Evolutionary conservation across 2,113 vertebrate genomes (phyloP), one percentile per base, ranked within the genome.

Genomic region (Pluvianellus socialis): DNA sequence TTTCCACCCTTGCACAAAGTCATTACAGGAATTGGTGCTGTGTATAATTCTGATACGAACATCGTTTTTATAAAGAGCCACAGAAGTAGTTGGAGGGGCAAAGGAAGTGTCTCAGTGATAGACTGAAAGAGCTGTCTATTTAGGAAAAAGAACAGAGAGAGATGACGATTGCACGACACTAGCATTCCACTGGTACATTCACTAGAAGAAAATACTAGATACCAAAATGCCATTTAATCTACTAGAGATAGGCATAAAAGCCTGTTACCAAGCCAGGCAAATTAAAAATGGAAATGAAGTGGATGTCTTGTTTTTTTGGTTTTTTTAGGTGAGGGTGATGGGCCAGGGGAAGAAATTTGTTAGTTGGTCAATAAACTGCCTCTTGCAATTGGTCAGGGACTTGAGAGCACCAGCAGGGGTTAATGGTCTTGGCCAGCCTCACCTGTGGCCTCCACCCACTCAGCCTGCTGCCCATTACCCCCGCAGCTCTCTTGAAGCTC

Each of bases 161-260:
- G 56, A 58, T 81, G 80, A 28, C 50, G 3, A 38, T 67, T 24
- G 1, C 66, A 76, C 30, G 27, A 2, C 4, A 12, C 86, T 88
- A 94, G 77, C 85, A 33, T 73, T 88, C 23, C 49, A 4, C 44
- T 55, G 58, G 50, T 33, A 47, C 45, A 21, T 26, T 27, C 89
- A 81, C 23, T 56, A 86, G 55, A 59, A 86, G 59, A 79, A 90
- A 92, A 74, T 44, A 38, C 49, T 82, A 53, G 86, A 67, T 56
- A 95, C 55, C 3, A 6, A 91, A 91, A 95, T 45, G 83, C 80
- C 83, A 59, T 84, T 87, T 87, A 91, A 96, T 87, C 94, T 75
- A 2, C 76, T 19, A 5, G 32, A 87, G 95, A 96, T 87, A 85
- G 93, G 52, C 45, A 90, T 14, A 59, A 91, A 92, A 89, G 47